These are phyloP conservation scores for Epizoanthus scotinus DNA, from an alignment of 92 coral and sea anemone genomes.

Conservation along the genomic window DNA sequence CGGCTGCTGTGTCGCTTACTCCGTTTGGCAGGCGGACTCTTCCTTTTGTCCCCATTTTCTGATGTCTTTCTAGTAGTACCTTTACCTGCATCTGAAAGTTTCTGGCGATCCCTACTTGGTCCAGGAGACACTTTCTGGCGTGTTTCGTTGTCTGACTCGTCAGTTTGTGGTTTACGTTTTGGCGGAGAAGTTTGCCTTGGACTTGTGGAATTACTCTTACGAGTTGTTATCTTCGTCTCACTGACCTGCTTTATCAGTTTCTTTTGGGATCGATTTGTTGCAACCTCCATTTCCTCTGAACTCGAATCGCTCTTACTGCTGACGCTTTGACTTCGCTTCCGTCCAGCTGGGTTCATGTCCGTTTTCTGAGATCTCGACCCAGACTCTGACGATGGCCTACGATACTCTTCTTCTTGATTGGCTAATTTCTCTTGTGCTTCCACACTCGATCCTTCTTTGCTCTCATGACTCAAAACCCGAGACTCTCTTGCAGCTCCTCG, in stretches of 20 bases:
- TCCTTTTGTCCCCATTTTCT: not conserved
- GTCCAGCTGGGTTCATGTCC: not conserved
- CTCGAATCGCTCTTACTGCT: not conserved
- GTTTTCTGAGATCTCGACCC: not conserved
- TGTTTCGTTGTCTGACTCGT: slow-evolving; percentile 1
- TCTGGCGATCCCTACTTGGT: not conserved
- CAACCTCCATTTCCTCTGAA: not conserved
- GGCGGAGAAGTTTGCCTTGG: not conserved
- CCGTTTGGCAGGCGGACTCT: slow-evolving; percentile 3
- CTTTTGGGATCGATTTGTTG: not conserved
- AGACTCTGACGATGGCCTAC: not conserved
- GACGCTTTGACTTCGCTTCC: not conserved
- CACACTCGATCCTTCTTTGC: not conserved
- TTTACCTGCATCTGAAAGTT: not conserved
- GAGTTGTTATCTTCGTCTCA: not conserved
- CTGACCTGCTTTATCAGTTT: not conserved
- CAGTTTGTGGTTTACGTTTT: slow-evolving; percentile 12
- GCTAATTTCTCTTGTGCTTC: not conserved
- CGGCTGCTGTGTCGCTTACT: not conserved
- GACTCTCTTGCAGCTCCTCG: not conserved
- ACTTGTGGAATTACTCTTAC: not conserved
- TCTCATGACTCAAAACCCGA: not conserved
- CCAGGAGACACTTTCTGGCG: slow-evolving; percentile 5
- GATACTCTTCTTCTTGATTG: not conserved
- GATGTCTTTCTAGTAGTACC: slow-evolving; percentile 1